Base-by-base conservation (phyloP, 2,888 invertebrate species). In the Bimastos eiseni region DNA sequence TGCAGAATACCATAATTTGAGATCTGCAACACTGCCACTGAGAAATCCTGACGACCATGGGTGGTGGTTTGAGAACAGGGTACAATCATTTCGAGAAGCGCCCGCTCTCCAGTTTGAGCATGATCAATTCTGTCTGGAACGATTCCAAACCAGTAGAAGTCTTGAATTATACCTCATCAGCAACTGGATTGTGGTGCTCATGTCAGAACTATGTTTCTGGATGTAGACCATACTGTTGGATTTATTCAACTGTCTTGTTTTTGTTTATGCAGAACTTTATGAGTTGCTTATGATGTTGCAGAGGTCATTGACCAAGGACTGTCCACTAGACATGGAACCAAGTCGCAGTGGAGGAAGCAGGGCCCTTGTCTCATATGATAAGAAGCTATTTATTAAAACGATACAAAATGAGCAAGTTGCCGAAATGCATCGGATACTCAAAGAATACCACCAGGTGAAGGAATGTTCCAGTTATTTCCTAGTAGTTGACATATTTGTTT, bases 321-420 rank as follows among this genome's bases (percentile, higher is more conserved):
- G 98, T 94, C 95, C 95, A 19, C 89, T 92, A 38, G 94, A 94
- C 89, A 92, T 93, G 70, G 94, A 94, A 90, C 94, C 94, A 1
- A 95, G 95, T 15, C 93, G 98, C 95, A 98, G 98, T 92, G 70
- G 83, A n/a, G 98, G 98, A 90, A 98, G 98, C 89, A 98, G 98
- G 95, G 98, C 99, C 96, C 98, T 98, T 95, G 97, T 97, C 95
- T 98, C 98, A 93, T 98, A 97, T 94, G 98, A 99, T 96, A 97
- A 97, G 93, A 96, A 98, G 93, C 98, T 98, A 95, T 98, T 99
- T 93, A 97, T 99, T 92, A 99, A 99, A 96, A 98, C 98, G 91
- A 96, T 99, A 92, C 98, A 98, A 91, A 98, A 98, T n/a, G 99
- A 99, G 95, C 99, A 99, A 96, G 99, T 99, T 91, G 99, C 99